phyloP scores from a whole-genome alignment of 1,140 invertebrate species.

The Eumeta japonica region DNA sequence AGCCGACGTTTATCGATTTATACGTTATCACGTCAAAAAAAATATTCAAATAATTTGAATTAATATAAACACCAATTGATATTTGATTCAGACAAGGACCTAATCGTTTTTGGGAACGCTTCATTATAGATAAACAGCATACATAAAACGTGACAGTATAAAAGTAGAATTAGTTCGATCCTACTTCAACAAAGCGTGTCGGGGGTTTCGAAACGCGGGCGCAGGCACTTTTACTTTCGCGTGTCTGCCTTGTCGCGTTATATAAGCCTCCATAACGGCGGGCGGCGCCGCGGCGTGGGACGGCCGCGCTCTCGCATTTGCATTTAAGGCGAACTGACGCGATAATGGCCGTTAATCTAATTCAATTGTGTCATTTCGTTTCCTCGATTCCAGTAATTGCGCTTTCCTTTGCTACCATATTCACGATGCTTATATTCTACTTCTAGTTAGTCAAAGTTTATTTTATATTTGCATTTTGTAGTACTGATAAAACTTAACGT shows the following conservation, averaged over 20 bases:
- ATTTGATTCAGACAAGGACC: too few relatives aligned
- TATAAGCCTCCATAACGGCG: constrained; percentile 42
- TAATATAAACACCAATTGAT: too few relatives aligned
- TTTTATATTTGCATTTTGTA: too few relatives aligned
- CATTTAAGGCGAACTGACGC: neutral
- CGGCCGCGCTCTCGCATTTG: constrained; percentile 1
- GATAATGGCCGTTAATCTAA: too few relatives aligned
- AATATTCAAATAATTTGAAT: too few relatives aligned
- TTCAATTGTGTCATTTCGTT: too few relatives aligned
- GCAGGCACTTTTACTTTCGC: constrained; percentile 55
- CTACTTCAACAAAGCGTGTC: constrained; percentile 25
- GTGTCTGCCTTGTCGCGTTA: constrained; percentile 22
- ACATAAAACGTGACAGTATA: constrained; percentile 8
- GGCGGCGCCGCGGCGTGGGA: constrained; percentile 11
- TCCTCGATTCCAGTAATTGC: too few relatives aligned
- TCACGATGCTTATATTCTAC: too few relatives aligned
- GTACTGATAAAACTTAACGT: too few relatives aligned
- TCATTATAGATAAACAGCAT: constrained; percentile 2
- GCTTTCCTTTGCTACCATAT: too few relatives aligned
- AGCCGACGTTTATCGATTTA: neutral
- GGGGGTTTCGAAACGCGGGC: constrained; percentile 43
- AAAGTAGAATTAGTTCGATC: constrained; percentile 20
- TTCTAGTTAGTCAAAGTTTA: too few relatives aligned
- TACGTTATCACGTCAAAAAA: neutral
- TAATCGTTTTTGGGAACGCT: too few relatives aligned